These are phyloP conservation scores for Apogon hyalosoma DNA, from an alignment of 2,797 vertebrate genomes.

Conservation along the genomic window DNA sequence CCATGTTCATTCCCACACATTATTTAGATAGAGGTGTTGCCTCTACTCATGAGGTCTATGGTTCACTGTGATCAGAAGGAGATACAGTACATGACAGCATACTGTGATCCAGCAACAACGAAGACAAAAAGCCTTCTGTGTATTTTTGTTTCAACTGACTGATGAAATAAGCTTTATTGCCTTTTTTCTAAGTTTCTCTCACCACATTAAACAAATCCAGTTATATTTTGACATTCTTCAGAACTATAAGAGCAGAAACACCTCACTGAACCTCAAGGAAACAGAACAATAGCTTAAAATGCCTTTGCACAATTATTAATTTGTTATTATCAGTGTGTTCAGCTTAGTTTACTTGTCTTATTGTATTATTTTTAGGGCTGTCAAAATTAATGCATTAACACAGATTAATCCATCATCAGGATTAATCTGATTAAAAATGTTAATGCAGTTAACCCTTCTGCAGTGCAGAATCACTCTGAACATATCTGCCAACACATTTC, in stretches of 20 bases:
- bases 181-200: too few species aligned
- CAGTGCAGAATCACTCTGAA: too few species aligned
- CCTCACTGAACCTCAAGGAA: not conserved
- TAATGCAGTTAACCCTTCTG: too few species aligned
- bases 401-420: too few species aligned
- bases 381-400: too few species aligned
- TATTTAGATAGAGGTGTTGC: not conserved
- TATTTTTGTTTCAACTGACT: too few species aligned
- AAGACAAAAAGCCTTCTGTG: not conserved
- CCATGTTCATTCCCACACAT: conserved; percentile 27
- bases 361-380: too few species aligned
- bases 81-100: not conserved
- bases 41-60: not conserved
- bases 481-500: too few species aligned
- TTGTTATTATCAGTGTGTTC: conserved; percentile 5
- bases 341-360: not conserved
- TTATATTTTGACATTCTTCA: too few species aligned
- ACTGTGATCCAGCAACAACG: conserved; percentile 15
- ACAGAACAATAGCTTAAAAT: not conserved
- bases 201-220: too few species aligned
- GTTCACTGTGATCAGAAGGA: conserved; percentile 24
- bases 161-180: too few species aligned
- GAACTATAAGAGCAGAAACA: conserved; percentile 2
- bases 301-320: conserved; percentile 5
- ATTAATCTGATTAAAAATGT: too few species aligned